Conservation (phyloP, 2,113 vertebrate genomes). For the Carassius carassius region DNA sequence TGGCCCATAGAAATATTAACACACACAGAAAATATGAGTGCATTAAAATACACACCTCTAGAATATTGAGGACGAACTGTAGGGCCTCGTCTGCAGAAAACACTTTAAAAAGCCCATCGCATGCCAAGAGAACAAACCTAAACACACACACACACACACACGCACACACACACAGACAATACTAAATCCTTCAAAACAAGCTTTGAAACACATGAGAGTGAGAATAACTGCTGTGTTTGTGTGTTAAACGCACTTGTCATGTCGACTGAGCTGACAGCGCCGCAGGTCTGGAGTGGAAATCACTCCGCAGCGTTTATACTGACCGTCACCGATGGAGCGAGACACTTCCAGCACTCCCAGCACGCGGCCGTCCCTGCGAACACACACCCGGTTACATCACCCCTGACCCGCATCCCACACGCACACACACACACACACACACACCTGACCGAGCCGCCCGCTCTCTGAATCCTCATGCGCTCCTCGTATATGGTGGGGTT, state of each 20-base stretch:
- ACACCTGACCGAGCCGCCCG: slow-evolving; percentile 93
- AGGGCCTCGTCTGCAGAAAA: slow-evolving; percentile 94
- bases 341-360: slow-evolving; percentile 94
- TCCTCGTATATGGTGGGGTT: slow-evolving; percentile 96
- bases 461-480: slow-evolving; percentile 94
- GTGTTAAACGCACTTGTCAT: slow-evolving; percentile 79
- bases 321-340: slow-evolving; percentile 94
- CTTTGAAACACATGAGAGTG: background rate
- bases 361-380: slow-evolving; percentile 86
- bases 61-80: slow-evolving; percentile 83
- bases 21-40: background rate
- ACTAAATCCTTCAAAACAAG: background rate
- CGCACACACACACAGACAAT: slow-evolving; percentile 19
- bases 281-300: slow-evolving; percentile 91
- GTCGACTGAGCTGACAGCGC: slow-evolving; percentile 85
- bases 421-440: background rate
- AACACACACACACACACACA: slow-evolving; percentile 22
- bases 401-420: background rate
- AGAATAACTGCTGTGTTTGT: background rate
- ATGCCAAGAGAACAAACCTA: slow-evolving; percentile 93
- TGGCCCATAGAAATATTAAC: no score
- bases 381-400: slow-evolving; percentile 36
- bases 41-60: slow-evolving; percentile 79
- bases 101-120: slow-evolving; percentile 96
- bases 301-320: slow-evolving; percentile 95